Conservation (phyloP, 1,140 invertebrate species). For the Camponotus vicinus region DNA sequence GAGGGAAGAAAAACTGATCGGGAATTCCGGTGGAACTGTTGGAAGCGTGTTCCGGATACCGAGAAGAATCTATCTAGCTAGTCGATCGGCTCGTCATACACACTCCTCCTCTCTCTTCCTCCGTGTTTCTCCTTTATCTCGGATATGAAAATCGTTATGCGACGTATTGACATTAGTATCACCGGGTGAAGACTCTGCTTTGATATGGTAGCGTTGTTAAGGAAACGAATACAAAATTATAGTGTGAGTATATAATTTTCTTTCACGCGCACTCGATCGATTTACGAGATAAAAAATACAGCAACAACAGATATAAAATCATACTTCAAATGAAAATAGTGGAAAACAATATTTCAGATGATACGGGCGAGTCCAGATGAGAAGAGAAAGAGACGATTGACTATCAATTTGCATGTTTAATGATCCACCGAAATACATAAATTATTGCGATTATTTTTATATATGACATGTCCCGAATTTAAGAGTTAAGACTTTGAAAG, state of each 20-base stretch:
- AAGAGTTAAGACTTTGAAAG: too few relatives aligned
- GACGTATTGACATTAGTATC: constrained; percentile 79
- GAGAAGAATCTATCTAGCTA: constrained; percentile 69
- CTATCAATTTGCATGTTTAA: not conserved
- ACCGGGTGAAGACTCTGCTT: not conserved
- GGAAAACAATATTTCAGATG: not conserved
- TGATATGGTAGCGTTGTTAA: constrained; percentile 4
- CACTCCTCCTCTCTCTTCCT: not conserved
- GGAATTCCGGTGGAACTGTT: constrained; percentile 81
- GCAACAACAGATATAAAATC: too few relatives aligned
- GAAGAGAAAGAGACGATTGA: not conserved
- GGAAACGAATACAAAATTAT: not conserved
- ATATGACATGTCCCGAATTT: too few relatives aligned
- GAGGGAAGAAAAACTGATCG: constrained; percentile 82
- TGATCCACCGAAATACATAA: not conserved
- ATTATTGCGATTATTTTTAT: too few relatives aligned
- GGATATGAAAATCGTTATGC: constrained; percentile 81
- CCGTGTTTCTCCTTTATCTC: constrained; percentile 30
- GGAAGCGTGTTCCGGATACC: constrained; percentile 81
- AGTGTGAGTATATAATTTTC: constrained; percentile 7
- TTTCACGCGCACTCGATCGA: not conserved
- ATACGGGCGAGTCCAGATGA: not conserved
- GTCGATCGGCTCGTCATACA: constrained; percentile 10
- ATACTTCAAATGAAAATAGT: not conserved
- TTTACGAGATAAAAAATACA: not conserved